Percentiles rank a stretch among this genome's conserved stretches.
Evolutionary conservation across 2,113 vertebrate genomes (phyloP).

Genomic region (Pogonocichla stellata): DNA sequence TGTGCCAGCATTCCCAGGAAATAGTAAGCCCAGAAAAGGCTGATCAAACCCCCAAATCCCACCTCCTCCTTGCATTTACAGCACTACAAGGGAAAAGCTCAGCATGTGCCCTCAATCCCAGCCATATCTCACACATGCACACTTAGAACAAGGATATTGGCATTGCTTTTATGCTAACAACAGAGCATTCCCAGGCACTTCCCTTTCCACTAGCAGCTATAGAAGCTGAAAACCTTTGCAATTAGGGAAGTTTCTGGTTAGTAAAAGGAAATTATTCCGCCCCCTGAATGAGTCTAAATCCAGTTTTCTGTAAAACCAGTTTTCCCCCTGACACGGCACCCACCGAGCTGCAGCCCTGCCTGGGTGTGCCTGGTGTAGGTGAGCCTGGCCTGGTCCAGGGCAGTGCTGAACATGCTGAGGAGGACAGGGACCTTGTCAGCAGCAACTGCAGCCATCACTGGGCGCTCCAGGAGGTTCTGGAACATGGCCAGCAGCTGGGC

Average conservation of each 20-base stretch:
- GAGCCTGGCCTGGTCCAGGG: slow-evolving; percentile 79
- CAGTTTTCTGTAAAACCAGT: neutral
- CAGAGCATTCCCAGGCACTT: neutral
- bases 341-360: slow-evolving; percentile 76
- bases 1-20: neutral
- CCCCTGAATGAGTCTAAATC: neutral
- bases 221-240: neutral
- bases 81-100: neutral
- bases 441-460: slow-evolving; percentile 75
- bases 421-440: slow-evolving; percentile 76
- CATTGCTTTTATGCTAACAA: neutral
- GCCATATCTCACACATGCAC: neutral
- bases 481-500: slow-evolving; percentile 88
- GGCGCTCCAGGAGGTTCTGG: slow-evolving; percentile 82
- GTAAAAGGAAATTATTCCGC: neutral
- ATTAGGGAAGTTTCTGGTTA: neutral
- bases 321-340: neutral
- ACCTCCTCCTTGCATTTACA: neutral
- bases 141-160: neutral
- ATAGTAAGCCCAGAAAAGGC: neutral
- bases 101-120: neutral
- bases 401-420: slow-evolving; percentile 79
- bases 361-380: slow-evolving; percentile 76
- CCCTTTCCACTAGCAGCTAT: neutral
- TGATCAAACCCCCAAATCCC: neutral